Evolutionary conservation across 2,113 vertebrate species (phyloP), one percentile per base, ranked within the genome.

Genomic region (Spheniscus mendiculus): DNA sequence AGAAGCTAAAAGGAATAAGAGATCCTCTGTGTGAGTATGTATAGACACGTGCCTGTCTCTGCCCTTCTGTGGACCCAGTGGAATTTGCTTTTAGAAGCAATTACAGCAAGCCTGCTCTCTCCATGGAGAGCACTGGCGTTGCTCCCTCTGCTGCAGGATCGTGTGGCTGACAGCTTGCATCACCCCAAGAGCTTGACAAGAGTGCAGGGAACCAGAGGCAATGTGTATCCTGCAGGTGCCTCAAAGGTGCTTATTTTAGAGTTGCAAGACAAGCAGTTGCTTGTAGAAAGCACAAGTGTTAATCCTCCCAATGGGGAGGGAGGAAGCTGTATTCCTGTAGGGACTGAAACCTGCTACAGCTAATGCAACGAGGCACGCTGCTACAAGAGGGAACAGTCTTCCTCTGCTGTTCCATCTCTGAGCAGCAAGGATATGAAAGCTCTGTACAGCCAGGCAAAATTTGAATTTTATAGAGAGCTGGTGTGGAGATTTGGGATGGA

Each of bases 241-340:
- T 97, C 83, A 56, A 59, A 97, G 95, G 73, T 97, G 83, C 84
- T 89, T 87, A 80, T 87, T 95, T 93, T 90, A 95, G 84, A 95
- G 72, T 71, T 96, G 89, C 53, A 88, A 97, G 93, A 95, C 94
- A 91, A 93, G 81, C 85, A 87, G 91, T 97, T 97, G 80, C 80
- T 97, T 89, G 94, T 96, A 97, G 91, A 96, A 89, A 96, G 87
- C 85, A 76, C 22, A 58, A 93, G 65, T 93, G 58, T 96, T 95
- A 95, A 95, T 93, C 72, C 83, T 97, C 91, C 97, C 91, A 45
- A 1, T 83, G 88, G 74, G 71, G 74, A 96, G 50, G 58, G 55
- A 91, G 58, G 47, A 85, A 88, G 77, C 52, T 77, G 32, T 58
- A 61, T 95, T 97, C 95, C 89, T 95, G 42, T n/a, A 78, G 87